Evolutionary conservation across 2,888 invertebrate genomes (phyloP).

Genomic region (Napeogenes sylphis): DNA sequence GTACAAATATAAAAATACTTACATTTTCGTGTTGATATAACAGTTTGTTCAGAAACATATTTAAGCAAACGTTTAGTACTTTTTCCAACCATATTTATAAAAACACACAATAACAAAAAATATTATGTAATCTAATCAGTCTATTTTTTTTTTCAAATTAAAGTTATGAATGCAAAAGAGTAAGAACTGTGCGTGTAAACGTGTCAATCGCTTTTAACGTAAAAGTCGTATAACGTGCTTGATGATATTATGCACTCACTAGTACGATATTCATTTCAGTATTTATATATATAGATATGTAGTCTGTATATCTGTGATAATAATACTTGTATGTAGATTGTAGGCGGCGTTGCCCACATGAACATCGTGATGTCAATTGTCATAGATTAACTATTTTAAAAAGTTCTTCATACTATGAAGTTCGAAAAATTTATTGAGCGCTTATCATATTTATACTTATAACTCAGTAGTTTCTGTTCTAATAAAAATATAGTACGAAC

Average conservation of each 20-base stretch:
- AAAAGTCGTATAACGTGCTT: constrained; percentile 9
- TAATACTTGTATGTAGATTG: no score
- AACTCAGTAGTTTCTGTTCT: no score
- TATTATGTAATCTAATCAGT: constrained; percentile 22
- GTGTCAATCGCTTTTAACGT: constrained; percentile 21
- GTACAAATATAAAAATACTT: constrained; percentile 39
- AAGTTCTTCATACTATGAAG: no score
- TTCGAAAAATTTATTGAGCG: no score
- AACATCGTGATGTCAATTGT: constrained; percentile 7
- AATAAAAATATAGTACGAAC: no score
- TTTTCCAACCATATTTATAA: constrained; percentile 52
- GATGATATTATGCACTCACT: not conserved
- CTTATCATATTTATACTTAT: no score
- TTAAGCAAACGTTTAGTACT: constrained; percentile 56
- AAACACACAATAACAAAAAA: constrained; percentile 14
- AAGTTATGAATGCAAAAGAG: constrained; percentile 9
- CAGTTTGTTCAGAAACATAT: constrained; percentile 52
- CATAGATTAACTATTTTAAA: constrained; percentile 9
- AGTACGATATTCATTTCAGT: not conserved
- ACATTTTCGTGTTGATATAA: constrained; percentile 53
- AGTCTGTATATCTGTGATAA: no score
- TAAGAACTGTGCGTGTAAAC: constrained; percentile 24
- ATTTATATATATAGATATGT: no score
- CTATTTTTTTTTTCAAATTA: constrained; percentile 15
- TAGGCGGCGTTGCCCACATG: not conserved